These are phyloP conservation scores for Pelvicachromis taeniatus DNA, from an alignment of 2,113 vertebrate genomes.

Conservation along the genomic window DNA sequence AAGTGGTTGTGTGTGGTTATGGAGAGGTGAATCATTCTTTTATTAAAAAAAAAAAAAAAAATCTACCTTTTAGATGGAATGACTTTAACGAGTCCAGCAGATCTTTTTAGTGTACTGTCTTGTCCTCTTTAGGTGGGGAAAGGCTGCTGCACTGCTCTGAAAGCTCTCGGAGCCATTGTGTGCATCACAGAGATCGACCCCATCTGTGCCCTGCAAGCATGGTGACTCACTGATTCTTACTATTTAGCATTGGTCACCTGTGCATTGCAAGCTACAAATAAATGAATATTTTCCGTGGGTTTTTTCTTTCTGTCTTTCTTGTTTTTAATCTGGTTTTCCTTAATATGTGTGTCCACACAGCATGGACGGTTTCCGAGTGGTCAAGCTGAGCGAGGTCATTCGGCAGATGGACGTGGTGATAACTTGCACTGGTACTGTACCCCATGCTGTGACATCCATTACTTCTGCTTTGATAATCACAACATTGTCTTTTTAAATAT, in stretches of 20 bases:
- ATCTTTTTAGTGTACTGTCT: not conserved
- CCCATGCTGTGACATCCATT: slow-evolving; percentile 12
- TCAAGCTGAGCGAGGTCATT: slow-evolving; percentile 96
- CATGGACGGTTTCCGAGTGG: slow-evolving; percentile 97
- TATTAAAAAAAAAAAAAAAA: not conserved
- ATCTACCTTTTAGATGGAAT: not conserved
- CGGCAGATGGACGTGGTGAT: slow-evolving; percentile 97
- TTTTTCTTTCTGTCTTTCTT: not conserved
- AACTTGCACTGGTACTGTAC: slow-evolving; percentile 90
- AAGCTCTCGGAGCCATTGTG: slow-evolving; percentile 93
- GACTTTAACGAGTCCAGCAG: not conserved
- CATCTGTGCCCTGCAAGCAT: slow-evolving; percentile 96
- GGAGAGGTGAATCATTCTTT: slow-evolving; percentile 85
- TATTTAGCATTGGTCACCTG: not conserved
- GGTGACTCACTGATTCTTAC: slow-evolving; percentile 75
- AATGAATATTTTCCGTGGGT: not conserved
- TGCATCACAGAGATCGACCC: slow-evolving; percentile 98
- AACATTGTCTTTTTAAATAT: not conserved
- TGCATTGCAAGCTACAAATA: not conserved
- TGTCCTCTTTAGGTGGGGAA: slow-evolving; percentile 84
- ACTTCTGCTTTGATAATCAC: slow-evolving; percentile 29
- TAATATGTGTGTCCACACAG: slow-evolving; percentile 65
- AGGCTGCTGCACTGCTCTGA: slow-evolving; percentile 95
- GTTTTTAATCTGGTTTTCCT: not conserved
- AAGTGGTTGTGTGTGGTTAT: slow-evolving; percentile 97